Evolutionary conservation across 2,113 vertebrate genomes (phyloP).

Genomic region (Aphyosemion australe): DNA sequence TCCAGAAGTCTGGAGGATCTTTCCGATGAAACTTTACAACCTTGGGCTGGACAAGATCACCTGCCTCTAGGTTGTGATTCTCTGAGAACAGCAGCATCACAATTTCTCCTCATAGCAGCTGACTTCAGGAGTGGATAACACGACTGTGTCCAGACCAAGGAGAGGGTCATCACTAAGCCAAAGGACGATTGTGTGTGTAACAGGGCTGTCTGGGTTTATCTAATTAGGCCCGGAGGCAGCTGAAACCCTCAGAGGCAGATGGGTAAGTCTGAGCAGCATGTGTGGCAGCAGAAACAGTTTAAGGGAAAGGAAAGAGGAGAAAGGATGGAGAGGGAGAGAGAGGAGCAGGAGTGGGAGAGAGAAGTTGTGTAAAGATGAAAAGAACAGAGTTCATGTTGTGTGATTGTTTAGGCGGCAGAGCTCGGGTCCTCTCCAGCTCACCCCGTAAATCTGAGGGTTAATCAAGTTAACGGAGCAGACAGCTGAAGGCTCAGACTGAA

Average conservation of each 20-base stretch:
- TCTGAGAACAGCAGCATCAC: neutral
- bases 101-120: neutral
- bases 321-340: too few species aligned
- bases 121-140: neutral
- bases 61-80: neutral
- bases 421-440: slow-evolving; percentile 5
- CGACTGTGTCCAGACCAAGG: neutral
- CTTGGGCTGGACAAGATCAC: too few species aligned
- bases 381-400: neutral
- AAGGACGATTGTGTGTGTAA: neutral
- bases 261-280: neutral
- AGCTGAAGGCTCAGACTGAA: slow-evolving; percentile 63
- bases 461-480: slow-evolving; percentile 57
- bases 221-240: slow-evolving; percentile 54
- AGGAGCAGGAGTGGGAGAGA: neutral
- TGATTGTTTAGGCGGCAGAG: neutral
- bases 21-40: too few species aligned
- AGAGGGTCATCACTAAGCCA: neutral
- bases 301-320: neutral
- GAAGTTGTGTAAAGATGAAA: neutral
- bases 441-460: slow-evolving; percentile 49
- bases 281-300: neutral
- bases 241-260: slow-evolving; percentile 30
- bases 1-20: too few species aligned
- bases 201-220: slow-evolving; percentile 17